Evolutionary conservation across 2,113 vertebrate genomes (phyloP).

Genomic region (Colistium nudipinnis): DNA sequence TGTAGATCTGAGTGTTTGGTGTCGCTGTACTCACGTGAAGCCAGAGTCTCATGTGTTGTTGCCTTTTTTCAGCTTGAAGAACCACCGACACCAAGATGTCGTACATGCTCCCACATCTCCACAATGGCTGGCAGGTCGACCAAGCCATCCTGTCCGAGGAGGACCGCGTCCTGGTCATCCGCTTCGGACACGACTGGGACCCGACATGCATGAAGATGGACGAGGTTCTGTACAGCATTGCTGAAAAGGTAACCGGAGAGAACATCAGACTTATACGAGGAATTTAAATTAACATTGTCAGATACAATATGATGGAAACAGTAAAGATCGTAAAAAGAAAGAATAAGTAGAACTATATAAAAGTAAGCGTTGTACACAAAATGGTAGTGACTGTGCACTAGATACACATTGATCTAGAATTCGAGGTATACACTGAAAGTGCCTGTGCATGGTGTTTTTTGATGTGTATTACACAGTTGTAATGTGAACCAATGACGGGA

Average conservation of each 20-base stretch:
- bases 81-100: slow-evolving; percentile 84
- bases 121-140: slow-evolving; percentile 99
- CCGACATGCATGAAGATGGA: slow-evolving; percentile 99
- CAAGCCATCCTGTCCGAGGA: slow-evolving; percentile 98
- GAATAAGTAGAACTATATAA: too few species aligned
- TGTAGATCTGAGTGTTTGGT: too few species aligned
- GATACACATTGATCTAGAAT: too few species aligned
- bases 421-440: too few species aligned
- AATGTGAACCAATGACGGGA: background rate
- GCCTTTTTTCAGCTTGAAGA: slow-evolving; percentile 5
- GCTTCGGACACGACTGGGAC: slow-evolving; percentile 99
- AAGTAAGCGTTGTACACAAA: too few species aligned
- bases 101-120: slow-evolving; percentile 97
- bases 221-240: slow-evolving; percentile 95
- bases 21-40: background rate
- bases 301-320: too few species aligned
- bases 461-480: too few species aligned
- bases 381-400: too few species aligned
- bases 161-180: slow-evolving; percentile 94
- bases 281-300: too few species aligned
- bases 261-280: too few species aligned
- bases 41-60: background rate
- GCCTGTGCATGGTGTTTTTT: too few species aligned
- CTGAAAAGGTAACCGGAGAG: slow-evolving; percentile 99
- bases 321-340: too few species aligned